phyloP scores from a whole-genome alignment of 2,888 invertebrate genomes.

The Tupiocoris notatus region DNA sequence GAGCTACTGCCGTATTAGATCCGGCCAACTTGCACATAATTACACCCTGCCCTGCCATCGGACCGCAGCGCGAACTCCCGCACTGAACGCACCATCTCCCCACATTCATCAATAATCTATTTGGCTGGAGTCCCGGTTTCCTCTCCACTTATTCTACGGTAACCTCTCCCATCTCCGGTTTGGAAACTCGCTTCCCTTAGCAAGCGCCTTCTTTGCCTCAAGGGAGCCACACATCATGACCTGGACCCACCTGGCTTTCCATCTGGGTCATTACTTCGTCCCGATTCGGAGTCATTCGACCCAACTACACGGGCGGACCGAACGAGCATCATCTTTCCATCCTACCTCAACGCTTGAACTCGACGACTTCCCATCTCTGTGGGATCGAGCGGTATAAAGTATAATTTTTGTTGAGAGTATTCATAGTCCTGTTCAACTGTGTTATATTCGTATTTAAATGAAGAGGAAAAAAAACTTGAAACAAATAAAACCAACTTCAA shows the following conservation, averaged over 20 bases:
- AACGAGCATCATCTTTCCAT: no score
- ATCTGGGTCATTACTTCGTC: slow-evolving; percentile 9
- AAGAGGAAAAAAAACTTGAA: no score
- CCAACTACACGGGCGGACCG: neutral
- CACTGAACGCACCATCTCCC: neutral
- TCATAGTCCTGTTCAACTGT: no score
- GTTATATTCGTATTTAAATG: no score
- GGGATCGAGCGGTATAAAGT: no score
- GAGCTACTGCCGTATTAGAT: slow-evolving; percentile 22
- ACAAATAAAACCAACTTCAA: no score
- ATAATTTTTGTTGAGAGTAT: no score
- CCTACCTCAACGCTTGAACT: no score
- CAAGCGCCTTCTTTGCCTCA: neutral
- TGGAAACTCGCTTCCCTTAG: neutral
- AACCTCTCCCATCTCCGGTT: neutral
- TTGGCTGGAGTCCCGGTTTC: slow-evolving; percentile 27
- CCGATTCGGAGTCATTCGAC: neutral
- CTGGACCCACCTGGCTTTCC: slow-evolving; percentile 31
- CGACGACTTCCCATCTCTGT: no score
- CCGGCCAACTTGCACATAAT: slow-evolving; percentile 37
- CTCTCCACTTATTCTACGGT: neutral
- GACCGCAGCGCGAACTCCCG: neutral
- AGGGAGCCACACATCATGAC: slow-evolving; percentile 24
- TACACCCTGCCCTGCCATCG: slow-evolving; percentile 13
- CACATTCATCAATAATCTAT: slow-evolving; percentile 40